Conservation (phyloP, 2,113 vertebrate genomes). For the Menidia beryllina region DNA sequence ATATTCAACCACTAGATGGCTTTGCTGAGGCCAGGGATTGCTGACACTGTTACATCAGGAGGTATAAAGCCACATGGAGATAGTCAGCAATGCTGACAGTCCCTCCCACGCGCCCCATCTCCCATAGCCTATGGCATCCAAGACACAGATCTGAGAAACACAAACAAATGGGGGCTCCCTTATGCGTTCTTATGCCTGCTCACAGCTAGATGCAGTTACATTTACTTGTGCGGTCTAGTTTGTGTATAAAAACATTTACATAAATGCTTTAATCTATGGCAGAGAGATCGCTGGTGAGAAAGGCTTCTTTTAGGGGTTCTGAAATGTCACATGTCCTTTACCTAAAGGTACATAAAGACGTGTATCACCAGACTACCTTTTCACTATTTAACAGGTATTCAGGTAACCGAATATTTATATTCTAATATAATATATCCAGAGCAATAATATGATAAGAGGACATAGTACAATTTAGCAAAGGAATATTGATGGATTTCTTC, state of each 20-base stretch:
- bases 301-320: not conserved
- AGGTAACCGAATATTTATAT: not conserved
- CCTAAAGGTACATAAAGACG: not conserved
- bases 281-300: not conserved
- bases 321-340: constrained; percentile 3
- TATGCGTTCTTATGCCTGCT: constrained; percentile 56
- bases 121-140: constrained; percentile 74
- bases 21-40: constrained; percentile 54
- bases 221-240: constrained; percentile 21
- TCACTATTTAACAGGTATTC: constrained; percentile 6
- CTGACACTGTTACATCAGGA: constrained; percentile 80
- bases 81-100: constrained; percentile 79
- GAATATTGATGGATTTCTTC: too few relatives aligned
- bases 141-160: constrained; percentile 71
- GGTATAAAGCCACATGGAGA: constrained; percentile 80
- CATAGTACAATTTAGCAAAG: not conserved
- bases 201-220: constrained; percentile 35
- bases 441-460: not conserved
- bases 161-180: constrained; percentile 72
- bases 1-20: constrained; percentile 73
- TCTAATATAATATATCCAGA: not conserved
- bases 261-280: not conserved
- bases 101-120: constrained; percentile 76
- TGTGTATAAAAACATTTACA: constrained; percentile 23
- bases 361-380: not conserved